Base-by-base conservation (phyloP, 2,113 vertebrate species). In the Lipophrys pholis region DNA sequence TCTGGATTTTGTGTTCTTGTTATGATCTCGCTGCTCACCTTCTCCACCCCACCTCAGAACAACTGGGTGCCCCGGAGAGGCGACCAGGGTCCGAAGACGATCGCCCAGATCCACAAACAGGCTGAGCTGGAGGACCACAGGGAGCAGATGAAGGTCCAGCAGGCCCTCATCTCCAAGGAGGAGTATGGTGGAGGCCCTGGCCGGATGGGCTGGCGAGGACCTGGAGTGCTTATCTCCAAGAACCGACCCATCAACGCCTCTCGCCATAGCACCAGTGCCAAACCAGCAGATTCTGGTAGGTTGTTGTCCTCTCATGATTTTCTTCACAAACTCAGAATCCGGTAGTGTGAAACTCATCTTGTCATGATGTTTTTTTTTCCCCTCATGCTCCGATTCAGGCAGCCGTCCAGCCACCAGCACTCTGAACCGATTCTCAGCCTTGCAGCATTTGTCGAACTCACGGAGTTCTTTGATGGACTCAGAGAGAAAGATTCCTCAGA, bases 341-440 rank as follows among this genome's bases (percentile, higher is more conserved):
- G 5, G 30, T 48, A 16, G 1, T 38, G 40, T 51, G n/a, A 70
- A 66, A 17, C 30, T 56, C 7, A 71, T 1, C 6, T 6, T 11
- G 6, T 7, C 15, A 0, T 69, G 41, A 72, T 17, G 66, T 7
- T 45, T 0, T 56, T 48, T 75, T 6, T 14, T 12, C n/a, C 66
- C 38, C 14, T 17, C 73, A 95, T 96, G 93, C 11, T 85, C 96
- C 60, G 97, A 97, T 79, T 78, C 94, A 2, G 79, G 74, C 50
- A 90, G 90, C 74, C 95, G 97, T 66, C 91, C 95, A 15, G 93
- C 95, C 81, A 95, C 97, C 3, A 98, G 94, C 88, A 98, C 96
- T 14, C 90, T 98, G 82, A 99, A 99, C 90, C 94, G 97, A 50
- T 99, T 96, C 87, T 98, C 96, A 8, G 97, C 98, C 11, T 94